These are phyloP conservation scores for Gallirallus australis DNA, from an alignment of 2,797 vertebrate genomes.

Conservation along the genomic window DNA sequence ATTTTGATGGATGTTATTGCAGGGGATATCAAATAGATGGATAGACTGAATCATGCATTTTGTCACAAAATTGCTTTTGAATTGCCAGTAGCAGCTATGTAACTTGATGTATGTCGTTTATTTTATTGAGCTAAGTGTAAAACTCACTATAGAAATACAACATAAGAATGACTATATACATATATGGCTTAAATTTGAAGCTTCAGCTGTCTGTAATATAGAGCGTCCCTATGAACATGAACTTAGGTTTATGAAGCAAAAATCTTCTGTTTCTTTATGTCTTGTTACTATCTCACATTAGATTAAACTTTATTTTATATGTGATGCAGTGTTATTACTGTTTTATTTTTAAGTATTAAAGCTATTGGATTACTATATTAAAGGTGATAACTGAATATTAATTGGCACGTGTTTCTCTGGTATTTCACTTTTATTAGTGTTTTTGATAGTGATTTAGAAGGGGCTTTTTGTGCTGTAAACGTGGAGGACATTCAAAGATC, in stretches of 20 bases:
- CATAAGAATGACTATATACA: neutral
- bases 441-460: neutral
- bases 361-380: neutral
- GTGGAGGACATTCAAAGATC: neutral
- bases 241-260: neutral
- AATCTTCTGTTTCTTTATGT: neutral
- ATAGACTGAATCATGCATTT: neutral
- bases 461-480: neutral
- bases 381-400: neutral
- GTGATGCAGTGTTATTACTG: neutral
- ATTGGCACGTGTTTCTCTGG: neutral
- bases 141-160: neutral
- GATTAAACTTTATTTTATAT: neutral
- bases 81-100: neutral
- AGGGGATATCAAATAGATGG: neutral
- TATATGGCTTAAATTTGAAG: neutral
- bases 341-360: neutral
- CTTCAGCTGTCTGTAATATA: neutral
- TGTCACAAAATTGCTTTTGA: neutral
- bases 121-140: neutral
- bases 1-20: neutral
- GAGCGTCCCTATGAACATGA: neutral
- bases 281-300: neutral
- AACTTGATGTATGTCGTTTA: neutral
- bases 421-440: neutral